Percentiles rank a stretch among this genome's conserved stretches.
Evolutionary conservation across 1,140 invertebrate species (phyloP).

Genomic region (Papilio polyxenes): DNA sequence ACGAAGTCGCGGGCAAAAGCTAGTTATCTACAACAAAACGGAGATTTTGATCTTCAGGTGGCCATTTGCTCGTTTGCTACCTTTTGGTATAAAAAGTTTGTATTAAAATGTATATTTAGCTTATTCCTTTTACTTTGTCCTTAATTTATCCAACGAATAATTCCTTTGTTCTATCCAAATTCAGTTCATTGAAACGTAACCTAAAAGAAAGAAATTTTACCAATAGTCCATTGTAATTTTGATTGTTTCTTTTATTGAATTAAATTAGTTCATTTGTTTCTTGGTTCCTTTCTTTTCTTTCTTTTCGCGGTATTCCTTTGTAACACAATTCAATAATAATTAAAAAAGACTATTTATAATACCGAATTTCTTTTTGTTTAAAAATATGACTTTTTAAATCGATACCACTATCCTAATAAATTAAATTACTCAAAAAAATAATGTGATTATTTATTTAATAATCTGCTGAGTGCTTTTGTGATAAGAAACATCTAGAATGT

Average conservation of each 20-base stretch:
- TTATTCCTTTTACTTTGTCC: not conserved
- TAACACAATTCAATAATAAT: slow-evolving; percentile 4
- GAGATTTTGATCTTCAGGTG: too few relatives aligned
- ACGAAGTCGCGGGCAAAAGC: too few relatives aligned
- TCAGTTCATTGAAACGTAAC: not conserved
- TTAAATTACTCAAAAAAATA: not conserved
- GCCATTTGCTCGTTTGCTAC: too few relatives aligned
- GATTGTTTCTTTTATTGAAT: slow-evolving; percentile 15
- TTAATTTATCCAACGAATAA: not conserved
- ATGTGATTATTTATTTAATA: not conserved
- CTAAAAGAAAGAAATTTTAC: slow-evolving; percentile 7
- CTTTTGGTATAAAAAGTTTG: too few relatives aligned
- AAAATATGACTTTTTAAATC: not conserved
- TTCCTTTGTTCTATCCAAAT: slow-evolving; percentile 7
- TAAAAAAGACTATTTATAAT: not conserved
- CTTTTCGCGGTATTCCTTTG: not conserved
- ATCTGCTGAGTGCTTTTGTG: not conserved
- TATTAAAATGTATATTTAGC: not conserved
- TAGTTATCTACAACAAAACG: too few relatives aligned
- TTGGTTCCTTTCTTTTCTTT: not conserved
- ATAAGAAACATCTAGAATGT: not conserved
- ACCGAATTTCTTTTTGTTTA: not conserved
- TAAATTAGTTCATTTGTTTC: not conserved
- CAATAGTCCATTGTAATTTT: slow-evolving; percentile 25
- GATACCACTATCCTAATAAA: too few relatives aligned